Conservation (phyloP, 2,797 vertebrate species). For the Spinus pinus region DNA sequence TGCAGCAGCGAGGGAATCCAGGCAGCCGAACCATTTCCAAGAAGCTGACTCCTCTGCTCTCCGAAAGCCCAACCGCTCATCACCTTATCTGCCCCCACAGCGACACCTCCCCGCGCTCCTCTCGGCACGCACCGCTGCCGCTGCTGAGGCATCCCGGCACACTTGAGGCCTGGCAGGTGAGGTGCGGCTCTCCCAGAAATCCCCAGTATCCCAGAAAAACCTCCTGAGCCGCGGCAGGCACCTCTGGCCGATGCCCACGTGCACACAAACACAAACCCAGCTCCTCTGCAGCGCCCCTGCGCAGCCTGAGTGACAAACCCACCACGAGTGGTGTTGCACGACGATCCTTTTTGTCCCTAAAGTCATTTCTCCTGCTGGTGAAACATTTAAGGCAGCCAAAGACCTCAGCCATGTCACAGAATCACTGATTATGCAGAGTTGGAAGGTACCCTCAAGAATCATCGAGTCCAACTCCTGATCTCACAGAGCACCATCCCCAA, state of each 20-base stretch:
- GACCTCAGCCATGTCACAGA: background rate
- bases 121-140: background rate
- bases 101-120: background rate
- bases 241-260: rapidly evolving
- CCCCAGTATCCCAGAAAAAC: background rate
- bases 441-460: background rate
- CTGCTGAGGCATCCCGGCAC: background rate
- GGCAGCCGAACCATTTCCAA: constrained; percentile 16
- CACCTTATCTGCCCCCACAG: background rate
- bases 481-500: background rate
- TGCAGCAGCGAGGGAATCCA: constrained; percentile 57
- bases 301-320: background rate
- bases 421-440: background rate
- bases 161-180: background rate
- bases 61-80: background rate
- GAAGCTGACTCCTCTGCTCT: background rate
- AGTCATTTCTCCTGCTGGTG: background rate
- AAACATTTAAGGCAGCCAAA: background rate
- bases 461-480: background rate
- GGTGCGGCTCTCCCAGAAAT: background rate
- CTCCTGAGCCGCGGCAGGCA: background rate
- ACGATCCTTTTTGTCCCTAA: background rate
- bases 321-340: rapidly evolving
- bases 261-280: rapidly evolving
- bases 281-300: background rate